Percentiles rank a stretch among this genome's conserved stretches.
These are phyloP conservation scores for Zaprionus obscuricornis DNA, from an alignment of 2,888 invertebrate genomes.

Conservation along the genomic window DNA sequence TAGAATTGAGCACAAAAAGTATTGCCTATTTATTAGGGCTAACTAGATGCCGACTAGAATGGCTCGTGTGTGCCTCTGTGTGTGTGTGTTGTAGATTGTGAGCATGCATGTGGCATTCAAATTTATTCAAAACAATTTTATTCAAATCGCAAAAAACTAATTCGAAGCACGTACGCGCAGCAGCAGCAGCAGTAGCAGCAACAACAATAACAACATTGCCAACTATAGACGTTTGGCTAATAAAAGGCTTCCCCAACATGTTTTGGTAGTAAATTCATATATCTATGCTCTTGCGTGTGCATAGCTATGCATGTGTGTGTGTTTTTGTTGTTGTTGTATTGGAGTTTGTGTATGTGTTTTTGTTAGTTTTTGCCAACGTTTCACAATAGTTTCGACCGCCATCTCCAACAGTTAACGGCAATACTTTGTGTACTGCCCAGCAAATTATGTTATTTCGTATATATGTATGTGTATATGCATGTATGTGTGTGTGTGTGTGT, in stretches of 20 bases:
- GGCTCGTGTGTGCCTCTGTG: conserved; percentile 11
- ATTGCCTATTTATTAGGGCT: conserved; percentile 51
- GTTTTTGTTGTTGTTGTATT: conserved; percentile 11
- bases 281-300: conserved; percentile 14
- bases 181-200: conserved; percentile 5
- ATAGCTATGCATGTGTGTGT: conserved; percentile 9
- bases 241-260: conserved; percentile 45
- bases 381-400: conserved; percentile 49
- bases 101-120: conserved; percentile 65
- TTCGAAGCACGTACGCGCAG: conserved; percentile 66
- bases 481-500: conserved; percentile 9
- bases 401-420: conserved; percentile 44
- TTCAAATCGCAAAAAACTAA: conserved; percentile 77
- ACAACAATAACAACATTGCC: conserved; percentile 14
- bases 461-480: conserved; percentile 17
- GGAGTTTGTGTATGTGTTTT: conserved; percentile 37
- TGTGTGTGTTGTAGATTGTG: conserved; percentile 18
- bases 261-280: conserved; percentile 48
- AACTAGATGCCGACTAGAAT: conserved; percentile 19
- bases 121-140: conserved; percentile 78
- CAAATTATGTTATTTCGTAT: conserved; percentile 66
- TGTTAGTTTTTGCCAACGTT: conserved; percentile 58
- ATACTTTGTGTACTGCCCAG: conserved; percentile 60
- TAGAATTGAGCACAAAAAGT: conserved; percentile 30
- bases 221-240: conserved; percentile 44